Evolutionary conservation across 2,888 invertebrate genomes (phyloP).

Genomic region (Chaitophorus viminalis): DNA sequence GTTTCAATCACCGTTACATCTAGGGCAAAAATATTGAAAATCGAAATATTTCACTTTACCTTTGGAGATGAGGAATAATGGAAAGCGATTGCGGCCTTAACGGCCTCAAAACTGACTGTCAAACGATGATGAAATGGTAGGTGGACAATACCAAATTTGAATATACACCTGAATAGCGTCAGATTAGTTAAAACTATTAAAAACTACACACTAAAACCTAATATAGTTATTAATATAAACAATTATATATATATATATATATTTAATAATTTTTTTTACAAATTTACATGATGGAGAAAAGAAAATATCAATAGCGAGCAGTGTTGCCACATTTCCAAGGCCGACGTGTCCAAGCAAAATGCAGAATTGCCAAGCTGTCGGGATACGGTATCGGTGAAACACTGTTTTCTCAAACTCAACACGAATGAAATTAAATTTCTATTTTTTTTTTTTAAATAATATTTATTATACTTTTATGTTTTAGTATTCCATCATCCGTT

Average conservation of each 20-base stretch:
- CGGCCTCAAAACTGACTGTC: background rate
- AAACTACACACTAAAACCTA: constrained; percentile 40
- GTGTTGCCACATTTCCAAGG: constrained; percentile 62
- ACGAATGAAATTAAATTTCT: background rate
- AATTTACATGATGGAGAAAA: constrained; percentile 58
- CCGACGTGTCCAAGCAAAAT: constrained; percentile 57
- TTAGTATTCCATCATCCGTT: too few relatives aligned
- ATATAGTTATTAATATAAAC: constrained; percentile 11
- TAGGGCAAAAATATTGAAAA: too few relatives aligned
- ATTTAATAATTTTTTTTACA: constrained; percentile 40
- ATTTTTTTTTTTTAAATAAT: too few relatives aligned
- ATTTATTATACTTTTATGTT: too few relatives aligned
- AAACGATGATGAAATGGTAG: background rate
- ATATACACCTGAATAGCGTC: background rate
- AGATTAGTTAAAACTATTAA: constrained; percentile 1
- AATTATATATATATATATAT: background rate
- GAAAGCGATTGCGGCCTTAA: constrained; percentile 18
- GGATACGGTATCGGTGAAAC: background rate
- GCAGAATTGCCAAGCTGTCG: constrained; percentile 55
- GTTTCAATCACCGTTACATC: too few relatives aligned
- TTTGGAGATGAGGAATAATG: constrained; percentile 22
- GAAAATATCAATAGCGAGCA: constrained; percentile 60
- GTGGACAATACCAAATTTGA: background rate
- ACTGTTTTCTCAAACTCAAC: constrained; percentile 16
- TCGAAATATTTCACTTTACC: constrained; percentile 9